Conservation (phyloP, 2,888 invertebrate species). For the Cephonodes hylas region DNA sequence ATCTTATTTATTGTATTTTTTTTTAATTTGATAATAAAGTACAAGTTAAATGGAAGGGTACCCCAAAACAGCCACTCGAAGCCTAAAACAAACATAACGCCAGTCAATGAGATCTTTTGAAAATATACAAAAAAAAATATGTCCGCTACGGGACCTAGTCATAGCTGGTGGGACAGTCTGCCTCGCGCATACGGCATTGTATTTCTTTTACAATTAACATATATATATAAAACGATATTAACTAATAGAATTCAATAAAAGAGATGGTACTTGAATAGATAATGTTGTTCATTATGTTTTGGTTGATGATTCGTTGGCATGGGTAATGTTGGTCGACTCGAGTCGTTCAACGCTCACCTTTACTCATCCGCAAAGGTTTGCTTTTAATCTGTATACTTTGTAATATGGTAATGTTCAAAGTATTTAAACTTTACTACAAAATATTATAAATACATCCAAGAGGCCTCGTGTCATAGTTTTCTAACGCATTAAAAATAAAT, state of each 20-base stretch:
- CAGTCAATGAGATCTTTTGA: constrained; percentile 70
- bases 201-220: constrained; percentile 60
- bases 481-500: too few relatives aligned
- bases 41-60: constrained; percentile 18
- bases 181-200: constrained; percentile 68
- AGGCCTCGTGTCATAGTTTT: too few relatives aligned
- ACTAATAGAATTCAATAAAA: constrained; percentile 41
- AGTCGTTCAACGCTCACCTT: background rate
- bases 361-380: background rate
- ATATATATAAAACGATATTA: constrained; percentile 30
- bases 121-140: constrained; percentile 61
- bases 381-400: too few relatives aligned
- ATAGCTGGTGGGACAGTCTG: constrained; percentile 71
- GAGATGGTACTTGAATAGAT: constrained; percentile 32
- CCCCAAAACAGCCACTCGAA: constrained; percentile 37
- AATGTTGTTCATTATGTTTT: constrained; percentile 1
- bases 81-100: constrained; percentile 49
- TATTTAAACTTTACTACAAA: too few relatives aligned
- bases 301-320: constrained; percentile 4
- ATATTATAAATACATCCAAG: too few relatives aligned
- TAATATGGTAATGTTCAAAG: background rate
- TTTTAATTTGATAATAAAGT: background rate
- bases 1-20: background rate
- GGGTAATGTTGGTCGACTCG: constrained; percentile 1
- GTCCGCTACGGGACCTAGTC: constrained; percentile 63